A percentile compares a stretch with the other conserved stretches of the same genome.
These are phyloP conservation scores for Drosophila biarmipes DNA, from an alignment of 1,140 invertebrate genomes.

Conservation along the genomic window DNA sequence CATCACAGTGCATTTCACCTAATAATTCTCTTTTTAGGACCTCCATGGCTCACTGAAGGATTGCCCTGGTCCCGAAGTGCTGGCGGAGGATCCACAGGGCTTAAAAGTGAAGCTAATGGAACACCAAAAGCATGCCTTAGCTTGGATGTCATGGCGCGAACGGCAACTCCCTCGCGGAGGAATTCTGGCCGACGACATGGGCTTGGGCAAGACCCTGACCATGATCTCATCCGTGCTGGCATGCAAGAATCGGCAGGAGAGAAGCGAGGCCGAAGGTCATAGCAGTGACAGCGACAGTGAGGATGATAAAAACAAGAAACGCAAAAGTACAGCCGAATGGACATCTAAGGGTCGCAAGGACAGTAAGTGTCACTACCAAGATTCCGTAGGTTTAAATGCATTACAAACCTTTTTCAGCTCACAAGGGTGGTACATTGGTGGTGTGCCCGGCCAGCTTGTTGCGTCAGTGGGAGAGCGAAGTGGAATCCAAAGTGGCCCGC, in stretches of 20 bases:
- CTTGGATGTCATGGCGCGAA: conserved; percentile 96
- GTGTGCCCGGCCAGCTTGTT: conserved; percentile 94
- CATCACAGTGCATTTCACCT: background rate
- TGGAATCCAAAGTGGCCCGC: conserved; percentile 87
- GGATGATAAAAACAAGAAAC: conserved; percentile 56
- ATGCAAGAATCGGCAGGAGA: conserved; percentile 67
- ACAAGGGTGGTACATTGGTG: conserved; percentile 91
- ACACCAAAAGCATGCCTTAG: conserved; percentile 94
- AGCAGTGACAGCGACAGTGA: conserved; percentile 64
- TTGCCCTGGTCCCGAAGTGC: conserved; percentile 87
- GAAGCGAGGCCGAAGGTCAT: conserved; percentile 13
- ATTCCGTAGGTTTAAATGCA: background rate
- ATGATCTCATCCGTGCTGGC: conserved; percentile 93
- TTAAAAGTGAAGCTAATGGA: conserved; percentile 90
- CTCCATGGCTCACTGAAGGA: conserved; percentile 90
- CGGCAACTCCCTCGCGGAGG: conserved; percentile 92
- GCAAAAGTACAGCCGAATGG: conserved; percentile 62
- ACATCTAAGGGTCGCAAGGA: conserved; percentile 73
- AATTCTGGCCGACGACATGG: conserved; percentile 96
- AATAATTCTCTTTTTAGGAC: conserved; percentile 84
- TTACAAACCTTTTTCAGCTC: conserved; percentile 64
- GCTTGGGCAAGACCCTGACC: conserved; percentile 95
- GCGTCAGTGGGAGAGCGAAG: conserved; percentile 94
- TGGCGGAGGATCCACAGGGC: conserved; percentile 87
- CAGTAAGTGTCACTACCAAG: conserved; percentile 54